Conservation (phyloP, 92 coral and sea anemone species). For the Montipora capitata region DNA sequence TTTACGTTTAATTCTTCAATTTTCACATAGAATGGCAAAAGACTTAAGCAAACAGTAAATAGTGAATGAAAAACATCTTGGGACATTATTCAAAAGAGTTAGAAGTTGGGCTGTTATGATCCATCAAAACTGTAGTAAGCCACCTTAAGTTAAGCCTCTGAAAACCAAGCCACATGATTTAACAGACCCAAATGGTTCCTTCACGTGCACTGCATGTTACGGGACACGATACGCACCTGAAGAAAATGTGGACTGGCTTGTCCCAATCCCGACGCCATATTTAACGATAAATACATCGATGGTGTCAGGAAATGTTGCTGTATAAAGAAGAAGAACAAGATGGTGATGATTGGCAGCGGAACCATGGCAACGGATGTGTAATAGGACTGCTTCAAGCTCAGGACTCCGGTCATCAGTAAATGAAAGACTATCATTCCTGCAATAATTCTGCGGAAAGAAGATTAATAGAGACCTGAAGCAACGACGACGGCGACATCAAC, state of each 20-base stretch:
- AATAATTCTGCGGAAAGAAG: constrained; percentile 75
- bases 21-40: too few relatives aligned
- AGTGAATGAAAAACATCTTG: too few relatives aligned
- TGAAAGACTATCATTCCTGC: constrained; percentile 92
- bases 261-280: constrained; percentile 57
- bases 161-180: too few relatives aligned
- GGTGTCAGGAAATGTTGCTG: constrained; percentile 67
- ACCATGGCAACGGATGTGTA: constrained; percentile 73
- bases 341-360: constrained; percentile 87
- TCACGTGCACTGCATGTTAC: neutral
- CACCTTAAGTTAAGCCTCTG: too few relatives aligned
- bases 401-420: constrained; percentile 86
- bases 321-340: constrained; percentile 84
- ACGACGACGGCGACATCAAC: too few relatives aligned
- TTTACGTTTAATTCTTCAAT: too few relatives aligned
- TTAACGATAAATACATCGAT: constrained; percentile 71
- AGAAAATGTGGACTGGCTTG: constrained; percentile 81
- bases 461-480: neutral
- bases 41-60: too few relatives aligned
- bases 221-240: constrained; percentile 44
- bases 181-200: too few relatives aligned
- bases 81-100: too few relatives aligned
- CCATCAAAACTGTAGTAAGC: too few relatives aligned
- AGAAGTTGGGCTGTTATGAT: too few relatives aligned
- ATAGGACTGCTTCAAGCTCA: constrained; percentile 83